Conservation (phyloP, 1,140 invertebrate species). For the Chelonus insularis region DNA sequence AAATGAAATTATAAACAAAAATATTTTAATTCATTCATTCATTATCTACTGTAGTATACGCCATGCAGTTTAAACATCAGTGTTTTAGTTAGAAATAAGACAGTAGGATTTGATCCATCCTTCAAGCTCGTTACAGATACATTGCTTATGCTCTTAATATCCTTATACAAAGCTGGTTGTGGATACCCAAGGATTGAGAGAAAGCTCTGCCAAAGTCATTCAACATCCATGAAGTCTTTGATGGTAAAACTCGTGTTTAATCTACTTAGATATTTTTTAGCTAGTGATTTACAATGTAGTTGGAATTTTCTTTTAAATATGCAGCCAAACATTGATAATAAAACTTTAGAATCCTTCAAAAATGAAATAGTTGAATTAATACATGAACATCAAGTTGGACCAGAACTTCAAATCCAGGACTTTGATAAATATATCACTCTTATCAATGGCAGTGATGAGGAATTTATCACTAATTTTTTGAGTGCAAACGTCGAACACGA, state of each 20-base stretch:
- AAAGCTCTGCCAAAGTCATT: conserved; percentile 64
- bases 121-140: conserved; percentile 75
- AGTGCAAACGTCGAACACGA: conserved; percentile 61
- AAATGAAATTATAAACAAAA: not conserved
- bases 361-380: conserved; percentile 65
- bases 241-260: conserved; percentile 47
- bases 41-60: conserved; percentile 60
- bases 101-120: conserved; percentile 77
- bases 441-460: conserved; percentile 74
- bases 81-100: conserved; percentile 68
- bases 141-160: conserved; percentile 72
- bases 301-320: too few relatives aligned
- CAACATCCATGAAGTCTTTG: conserved; percentile 42
- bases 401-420: conserved; percentile 71
- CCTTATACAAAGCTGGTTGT: conserved; percentile 69
- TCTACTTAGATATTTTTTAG: too few relatives aligned
- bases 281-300: too few relatives aligned
- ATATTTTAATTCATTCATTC: conserved; percentile 7
- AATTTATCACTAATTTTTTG: conserved; percentile 71
- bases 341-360: conserved; percentile 65
- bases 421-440: conserved; percentile 82
- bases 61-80: conserved; percentile 79
- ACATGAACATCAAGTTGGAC: conserved; percentile 70
- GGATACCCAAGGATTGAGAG: conserved; percentile 71
- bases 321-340: conserved; percentile 71